Conservation (phyloP, 2,888 invertebrate genomes). For the Drosophila limbata region DNA sequence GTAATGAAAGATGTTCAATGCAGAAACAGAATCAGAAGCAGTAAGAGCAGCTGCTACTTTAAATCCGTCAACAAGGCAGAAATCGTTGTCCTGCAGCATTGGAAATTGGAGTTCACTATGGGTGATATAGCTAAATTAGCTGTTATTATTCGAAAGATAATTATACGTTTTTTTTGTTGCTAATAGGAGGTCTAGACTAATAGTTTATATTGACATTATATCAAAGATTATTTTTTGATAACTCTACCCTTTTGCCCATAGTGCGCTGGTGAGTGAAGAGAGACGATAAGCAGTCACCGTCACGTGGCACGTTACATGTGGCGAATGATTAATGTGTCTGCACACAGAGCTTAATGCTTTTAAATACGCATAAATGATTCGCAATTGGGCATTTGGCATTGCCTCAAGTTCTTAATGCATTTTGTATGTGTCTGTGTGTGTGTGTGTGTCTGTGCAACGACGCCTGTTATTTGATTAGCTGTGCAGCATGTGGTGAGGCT, state of each 20-base stretch:
- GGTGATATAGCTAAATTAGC: neutral
- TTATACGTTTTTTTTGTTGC: too few relatives aligned
- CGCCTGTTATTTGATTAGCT: constrained; percentile 47
- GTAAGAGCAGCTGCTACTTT: constrained; percentile 24
- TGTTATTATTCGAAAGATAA: neutral
- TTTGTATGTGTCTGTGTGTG: constrained; percentile 12
- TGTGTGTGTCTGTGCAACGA: constrained; percentile 1
- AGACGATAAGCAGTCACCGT: constrained; percentile 49
- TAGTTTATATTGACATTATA: too few relatives aligned
- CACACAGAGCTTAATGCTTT: constrained; percentile 55
- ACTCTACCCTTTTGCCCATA: neutral
- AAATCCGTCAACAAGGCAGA: constrained; percentile 54
- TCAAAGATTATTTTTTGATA: neutral
- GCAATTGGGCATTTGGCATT: constrained; percentile 29
- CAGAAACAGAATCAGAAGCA: constrained; percentile 11
- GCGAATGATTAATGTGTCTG: constrained; percentile 67
- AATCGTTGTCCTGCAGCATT: constrained; percentile 19
- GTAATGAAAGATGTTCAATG: constrained; percentile 14
- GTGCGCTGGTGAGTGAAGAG: neutral
- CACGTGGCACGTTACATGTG: constrained; percentile 41
- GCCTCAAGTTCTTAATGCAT: constrained; percentile 37
- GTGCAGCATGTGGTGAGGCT: constrained; percentile 15
- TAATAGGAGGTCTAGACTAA: too few relatives aligned
- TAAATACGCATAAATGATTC: constrained; percentile 59
- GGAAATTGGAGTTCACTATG: neutral